Evolutionary conservation across 92 coral and sea anemone genomes (phyloP).

Genomic region (Bergia sp.): DNA sequence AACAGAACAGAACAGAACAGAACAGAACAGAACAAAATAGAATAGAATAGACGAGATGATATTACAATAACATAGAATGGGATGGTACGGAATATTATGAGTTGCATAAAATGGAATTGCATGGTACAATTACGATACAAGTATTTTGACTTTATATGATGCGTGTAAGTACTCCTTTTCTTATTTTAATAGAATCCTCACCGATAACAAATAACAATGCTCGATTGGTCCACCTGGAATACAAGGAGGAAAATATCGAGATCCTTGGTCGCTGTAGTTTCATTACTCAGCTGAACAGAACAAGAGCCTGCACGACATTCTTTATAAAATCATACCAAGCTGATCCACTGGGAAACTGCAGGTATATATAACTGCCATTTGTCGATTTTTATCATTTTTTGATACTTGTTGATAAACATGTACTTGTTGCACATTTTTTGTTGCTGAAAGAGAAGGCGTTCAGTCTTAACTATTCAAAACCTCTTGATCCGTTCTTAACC

Average conservation of each 20-base stretch:
- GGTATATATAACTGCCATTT: constrained; percentile 19
- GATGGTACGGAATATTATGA: no score
- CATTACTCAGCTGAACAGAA: constrained; percentile 54
- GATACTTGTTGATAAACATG: no score
- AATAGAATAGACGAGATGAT: background rate
- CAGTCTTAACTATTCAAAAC: no score
- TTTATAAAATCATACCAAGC: constrained; percentile 50
- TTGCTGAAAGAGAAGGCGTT: no score
- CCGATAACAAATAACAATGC: background rate
- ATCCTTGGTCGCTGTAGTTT: constrained; percentile 47
- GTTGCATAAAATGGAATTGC: no score
- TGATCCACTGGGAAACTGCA: constrained; percentile 60
- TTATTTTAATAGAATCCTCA: background rate
- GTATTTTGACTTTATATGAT: background rate
- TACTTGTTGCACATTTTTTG: no score
- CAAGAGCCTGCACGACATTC: constrained; percentile 57
- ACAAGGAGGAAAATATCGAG: constrained; percentile 32
- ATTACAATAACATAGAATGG: no score
- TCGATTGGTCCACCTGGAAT: background rate
- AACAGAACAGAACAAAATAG: background rate
- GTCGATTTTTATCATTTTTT: no score
- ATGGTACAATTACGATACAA: background rate
- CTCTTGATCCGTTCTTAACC: no score
- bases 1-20: background rate
- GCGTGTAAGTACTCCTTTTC: background rate